These are phyloP conservation scores for Tetragnatha montana DNA, from an alignment of 2,888 invertebrate species.

Conservation along the genomic window DNA sequence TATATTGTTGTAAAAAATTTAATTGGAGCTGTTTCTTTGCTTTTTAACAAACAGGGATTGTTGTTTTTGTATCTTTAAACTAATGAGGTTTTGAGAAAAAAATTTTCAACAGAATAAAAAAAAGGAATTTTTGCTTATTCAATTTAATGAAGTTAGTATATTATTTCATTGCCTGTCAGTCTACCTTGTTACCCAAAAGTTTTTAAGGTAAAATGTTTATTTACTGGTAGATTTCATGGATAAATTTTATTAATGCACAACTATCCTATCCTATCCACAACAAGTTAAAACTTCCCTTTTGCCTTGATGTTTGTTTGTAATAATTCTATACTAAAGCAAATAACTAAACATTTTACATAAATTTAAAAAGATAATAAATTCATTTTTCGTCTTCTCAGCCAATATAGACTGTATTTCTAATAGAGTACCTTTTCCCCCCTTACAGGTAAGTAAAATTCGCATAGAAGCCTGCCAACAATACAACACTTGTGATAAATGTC, in stretches of 20 bases:
- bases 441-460: constrained; percentile 84
- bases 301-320: not conserved
- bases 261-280: too few relatives aligned
- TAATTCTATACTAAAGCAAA: not conserved
- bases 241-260: too few relatives aligned
- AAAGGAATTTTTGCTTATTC: not conserved
- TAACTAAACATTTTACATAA: not conserved
- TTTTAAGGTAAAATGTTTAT: too few relatives aligned
- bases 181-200: too few relatives aligned
- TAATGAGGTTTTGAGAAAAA: not conserved
- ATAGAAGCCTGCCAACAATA: constrained; percentile 91
- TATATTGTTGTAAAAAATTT: too few relatives aligned
- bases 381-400: not conserved
- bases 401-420: not conserved
- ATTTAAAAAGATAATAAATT: not conserved
- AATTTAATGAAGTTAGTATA: too few relatives aligned
- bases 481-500: constrained; percentile 90
- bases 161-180: too few relatives aligned
- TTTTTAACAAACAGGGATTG: too few relatives aligned
- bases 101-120: too few relatives aligned
- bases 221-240: too few relatives aligned
- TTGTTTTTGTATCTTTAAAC: not conserved
- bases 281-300: too few relatives aligned
- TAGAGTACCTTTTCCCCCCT: constrained; percentile 12
- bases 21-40: too few relatives aligned